Conservation (phyloP, 2,888 invertebrate species). For the Caenorhabditis sp. region DNA sequence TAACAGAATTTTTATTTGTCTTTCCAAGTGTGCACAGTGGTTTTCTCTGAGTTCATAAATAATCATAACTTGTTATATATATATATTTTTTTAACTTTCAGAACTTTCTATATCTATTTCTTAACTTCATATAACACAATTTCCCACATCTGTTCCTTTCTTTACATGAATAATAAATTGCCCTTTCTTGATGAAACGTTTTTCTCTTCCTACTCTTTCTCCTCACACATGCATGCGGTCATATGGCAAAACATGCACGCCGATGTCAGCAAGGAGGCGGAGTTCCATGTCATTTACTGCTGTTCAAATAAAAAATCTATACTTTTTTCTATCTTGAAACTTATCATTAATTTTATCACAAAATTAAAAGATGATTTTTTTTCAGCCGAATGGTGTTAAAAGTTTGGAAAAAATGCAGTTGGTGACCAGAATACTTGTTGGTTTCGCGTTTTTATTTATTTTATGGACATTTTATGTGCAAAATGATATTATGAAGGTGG, state of each 20-base stretch:
- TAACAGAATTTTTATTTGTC: too few relatives aligned
- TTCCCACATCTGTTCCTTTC: slow-evolving; percentile 1
- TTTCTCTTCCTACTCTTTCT: too few relatives aligned
- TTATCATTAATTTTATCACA: neutral
- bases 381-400: slow-evolving; percentile 19
- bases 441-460: slow-evolving; percentile 24
- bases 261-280: slow-evolving; percentile 7
- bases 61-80: too few relatives aligned
- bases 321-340: slow-evolving; percentile 11
- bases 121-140: neutral
- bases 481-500: slow-evolving; percentile 27
- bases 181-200: neutral
- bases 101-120: too few relatives aligned
- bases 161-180: neutral
- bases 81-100: too few relatives aligned
- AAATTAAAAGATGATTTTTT: neutral
- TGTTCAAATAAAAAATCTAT: slow-evolving; percentile 3
- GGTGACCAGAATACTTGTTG: slow-evolving; percentile 32
- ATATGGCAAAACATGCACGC: slow-evolving; percentile 5
- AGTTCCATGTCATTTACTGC: slow-evolving; percentile 1
- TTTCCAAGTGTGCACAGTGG: too few relatives aligned
- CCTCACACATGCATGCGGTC: neutral
- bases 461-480: slow-evolving; percentile 34
- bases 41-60: too few relatives aligned
- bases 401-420: slow-evolving; percentile 23